Conservation (phyloP, 2,888 invertebrate species). For the Drosophila aldrichi region DNA sequence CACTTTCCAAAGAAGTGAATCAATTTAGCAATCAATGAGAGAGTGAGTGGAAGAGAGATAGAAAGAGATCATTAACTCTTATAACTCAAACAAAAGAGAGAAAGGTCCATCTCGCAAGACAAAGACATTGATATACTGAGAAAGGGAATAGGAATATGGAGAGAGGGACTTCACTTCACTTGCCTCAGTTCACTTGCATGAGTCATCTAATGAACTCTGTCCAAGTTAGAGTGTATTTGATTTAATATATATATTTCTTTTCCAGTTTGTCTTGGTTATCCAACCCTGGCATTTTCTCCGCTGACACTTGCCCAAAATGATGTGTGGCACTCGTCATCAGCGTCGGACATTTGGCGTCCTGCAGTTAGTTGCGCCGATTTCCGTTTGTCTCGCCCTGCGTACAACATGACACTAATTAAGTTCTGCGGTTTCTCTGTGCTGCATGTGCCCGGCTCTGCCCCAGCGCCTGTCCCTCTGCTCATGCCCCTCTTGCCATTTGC, state of each 20-base stretch:
- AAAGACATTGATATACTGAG: no score
- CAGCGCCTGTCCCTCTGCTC: not conserved
- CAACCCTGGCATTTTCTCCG: slow-evolving; percentile 30
- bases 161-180: not conserved
- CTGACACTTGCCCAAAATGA: slow-evolving; percentile 63
- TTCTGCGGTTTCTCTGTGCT: slow-evolving; percentile 68
- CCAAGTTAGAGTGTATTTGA: not conserved
- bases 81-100: no score
- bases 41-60: not conserved
- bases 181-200: not conserved
- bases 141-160: not conserved
- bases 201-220: not conserved
- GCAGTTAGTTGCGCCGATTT: slow-evolving; percentile 70
- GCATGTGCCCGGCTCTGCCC: not conserved
- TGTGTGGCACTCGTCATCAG: slow-evolving; percentile 56
- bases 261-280: not conserved
- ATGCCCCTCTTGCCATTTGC: slow-evolving; percentile 5
- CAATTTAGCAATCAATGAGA: not conserved
- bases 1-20: not conserved
- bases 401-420: slow-evolving; percentile 83
- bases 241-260: slow-evolving; percentile 2
- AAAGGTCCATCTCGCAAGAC: no score
- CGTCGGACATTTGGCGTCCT: slow-evolving; percentile 64
- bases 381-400: slow-evolving; percentile 68
- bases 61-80: no score